A percentile compares a stretch with the other conserved stretches of the same genome.
Conservation (phyloP, 2,797 vertebrate genomes). For the Kryptopterus vitreolus region DNA sequence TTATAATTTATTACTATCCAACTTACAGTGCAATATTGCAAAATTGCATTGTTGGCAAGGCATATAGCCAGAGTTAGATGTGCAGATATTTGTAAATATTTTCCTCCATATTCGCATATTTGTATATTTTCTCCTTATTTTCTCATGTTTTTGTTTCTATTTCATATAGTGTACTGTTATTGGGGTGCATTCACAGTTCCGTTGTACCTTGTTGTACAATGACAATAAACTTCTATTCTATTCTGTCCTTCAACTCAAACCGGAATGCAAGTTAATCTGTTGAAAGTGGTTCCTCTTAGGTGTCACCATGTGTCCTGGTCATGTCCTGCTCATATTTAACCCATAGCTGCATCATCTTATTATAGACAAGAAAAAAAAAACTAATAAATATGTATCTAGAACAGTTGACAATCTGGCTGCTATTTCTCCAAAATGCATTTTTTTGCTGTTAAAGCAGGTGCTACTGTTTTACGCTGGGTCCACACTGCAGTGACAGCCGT, state of each 20-base stretch:
- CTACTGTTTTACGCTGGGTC: not conserved
- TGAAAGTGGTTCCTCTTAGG: not conserved
- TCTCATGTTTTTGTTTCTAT: no score
- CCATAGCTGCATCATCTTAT: slow-evolving; percentile 2
- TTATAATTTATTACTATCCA: no score
- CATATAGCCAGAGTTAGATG: no score
- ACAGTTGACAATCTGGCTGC: not conserved
- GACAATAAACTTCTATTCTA: no score
- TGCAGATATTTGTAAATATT: no score
- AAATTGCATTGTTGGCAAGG: no score
- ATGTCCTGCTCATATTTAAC: not conserved
- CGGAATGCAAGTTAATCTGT: not conserved
- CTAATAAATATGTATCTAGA: slow-evolving; percentile 31
- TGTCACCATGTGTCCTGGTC: not conserved
- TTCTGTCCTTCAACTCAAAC: not conserved
- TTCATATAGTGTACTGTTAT: no score
- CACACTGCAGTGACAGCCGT: not conserved
- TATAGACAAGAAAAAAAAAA: slow-evolving; percentile 8
- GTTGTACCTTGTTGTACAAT: no score
- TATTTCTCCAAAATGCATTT: slow-evolving; percentile 11
- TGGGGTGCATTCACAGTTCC: no score
- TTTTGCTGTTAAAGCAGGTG: slow-evolving; percentile 15
- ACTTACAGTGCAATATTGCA: no score
- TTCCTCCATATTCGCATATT: no score
- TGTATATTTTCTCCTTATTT: no score